Evolutionary conservation across 2,888 invertebrate genomes (phyloP), one percentile per base, ranked within the genome.

Genomic region (Coecobrya sp.): DNA sequence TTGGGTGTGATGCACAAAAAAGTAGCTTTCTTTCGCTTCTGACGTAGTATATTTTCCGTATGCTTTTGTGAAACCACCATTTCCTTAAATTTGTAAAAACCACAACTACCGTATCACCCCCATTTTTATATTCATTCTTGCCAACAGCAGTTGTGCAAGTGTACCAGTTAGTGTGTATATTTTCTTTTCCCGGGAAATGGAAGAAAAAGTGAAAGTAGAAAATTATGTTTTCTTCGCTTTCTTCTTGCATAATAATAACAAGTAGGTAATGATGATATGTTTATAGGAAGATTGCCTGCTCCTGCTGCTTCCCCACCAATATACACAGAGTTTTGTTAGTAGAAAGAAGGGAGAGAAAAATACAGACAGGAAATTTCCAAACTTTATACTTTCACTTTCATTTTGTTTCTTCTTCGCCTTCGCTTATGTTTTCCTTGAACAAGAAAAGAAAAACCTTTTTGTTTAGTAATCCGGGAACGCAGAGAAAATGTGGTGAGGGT

Each of bases 181-280:
- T 79, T n/a, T 45, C 42, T 42, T 52, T 52, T 19, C 49, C 13
- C 2, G 45, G 45, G 49, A 49, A 76, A 42, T 52, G 30, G 79
- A 65, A 7, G 27, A 49, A 42, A 68, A 81, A 87, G 76, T 52
- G 76, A 88, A 88, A 81, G 87, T 62, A 87, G 45, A 79, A 70
- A 70, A 86, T 59, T 59, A 81, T 81, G 52, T 68, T 81, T 89
- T 62, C 30, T 55, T 36, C 42, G 1, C 16, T 19, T 11, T 76
- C 30, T 79, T 55, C 73, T 89, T 84, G 89, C 89, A 89, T 89
- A 89, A 82, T 82, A 76, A 65, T 81, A 89, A 73, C 73, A 62
- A 79, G 81, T 81, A 81, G 49, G 49, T 86, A 59, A 81, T 81
- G 59, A 81, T 81, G 79, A 79, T 79, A 79, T 79, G 81, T 81